These are phyloP conservation scores for Spinus pinus DNA, from an alignment of 2,797 vertebrate genomes.

Conservation along the genomic window DNA sequence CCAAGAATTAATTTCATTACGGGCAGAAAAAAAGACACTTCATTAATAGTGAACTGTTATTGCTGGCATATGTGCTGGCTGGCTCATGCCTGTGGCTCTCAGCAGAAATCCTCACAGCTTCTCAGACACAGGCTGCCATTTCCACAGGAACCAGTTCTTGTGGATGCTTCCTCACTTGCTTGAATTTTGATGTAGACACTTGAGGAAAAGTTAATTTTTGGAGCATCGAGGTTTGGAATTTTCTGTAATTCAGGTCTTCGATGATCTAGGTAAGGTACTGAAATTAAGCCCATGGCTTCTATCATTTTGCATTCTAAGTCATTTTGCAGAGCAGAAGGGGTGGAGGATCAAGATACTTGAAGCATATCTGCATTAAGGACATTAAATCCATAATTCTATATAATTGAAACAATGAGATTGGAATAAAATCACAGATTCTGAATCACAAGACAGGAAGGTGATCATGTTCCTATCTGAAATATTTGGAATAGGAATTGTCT, in stretches of 20 bases:
- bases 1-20: slow-evolving; percentile 51
- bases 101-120: slow-evolving; percentile 35
- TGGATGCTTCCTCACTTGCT: neutral
- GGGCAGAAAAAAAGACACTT: slow-evolving; percentile 51
- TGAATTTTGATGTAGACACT: neutral
- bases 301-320: neutral
- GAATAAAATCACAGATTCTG: neutral
- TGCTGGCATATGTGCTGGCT: slow-evolving; percentile 51
- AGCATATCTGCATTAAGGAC: neutral
- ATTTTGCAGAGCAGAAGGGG: neutral
- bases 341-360: neutral
- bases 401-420: neutral
- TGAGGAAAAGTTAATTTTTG: neutral
- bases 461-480: accelerated
- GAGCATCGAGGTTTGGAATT: neutral
- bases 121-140: slow-evolving; percentile 12
- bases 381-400: neutral
- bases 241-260: neutral
- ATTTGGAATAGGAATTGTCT: neutral
- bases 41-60: slow-evolving; percentile 61
- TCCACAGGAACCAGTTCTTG: neutral
- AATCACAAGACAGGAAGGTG: neutral
- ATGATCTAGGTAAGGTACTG: neutral
- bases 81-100: slow-evolving; percentile 26
- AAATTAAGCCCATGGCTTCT: neutral